Evolutionary conservation across 35 echinoderm and acorn worm genomes (phyloP).

Genomic region (Amphiura filiformis): DNA sequence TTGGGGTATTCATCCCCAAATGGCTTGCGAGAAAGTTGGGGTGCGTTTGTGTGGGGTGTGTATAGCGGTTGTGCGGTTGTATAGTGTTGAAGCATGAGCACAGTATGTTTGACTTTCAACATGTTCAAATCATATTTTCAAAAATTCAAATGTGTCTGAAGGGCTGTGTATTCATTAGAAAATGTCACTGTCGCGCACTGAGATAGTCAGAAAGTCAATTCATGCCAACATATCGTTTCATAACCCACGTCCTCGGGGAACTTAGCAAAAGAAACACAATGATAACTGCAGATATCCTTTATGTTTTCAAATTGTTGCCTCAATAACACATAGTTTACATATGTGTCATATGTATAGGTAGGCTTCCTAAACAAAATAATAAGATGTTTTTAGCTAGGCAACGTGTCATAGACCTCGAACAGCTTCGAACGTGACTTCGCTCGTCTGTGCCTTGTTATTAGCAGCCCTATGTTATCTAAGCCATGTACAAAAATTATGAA

Average conservation of each 20-base stretch:
- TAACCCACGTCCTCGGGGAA: too few species aligned
- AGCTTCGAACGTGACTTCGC: neutral
- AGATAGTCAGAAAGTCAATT: too few species aligned
- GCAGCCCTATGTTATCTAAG: slow-evolving; percentile 1
- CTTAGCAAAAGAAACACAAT: neutral
- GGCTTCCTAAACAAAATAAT: neutral
- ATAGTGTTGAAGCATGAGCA: too few species aligned
- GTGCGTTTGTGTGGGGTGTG: too few species aligned
- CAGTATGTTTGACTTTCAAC: too few species aligned
- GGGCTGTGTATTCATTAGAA: too few species aligned
- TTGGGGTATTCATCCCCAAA: too few species aligned
- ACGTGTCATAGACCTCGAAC: slow-evolving; percentile 8
- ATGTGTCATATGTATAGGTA: neutral
- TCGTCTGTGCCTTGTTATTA: neutral
- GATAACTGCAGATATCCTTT: neutral
- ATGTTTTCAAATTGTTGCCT: neutral
- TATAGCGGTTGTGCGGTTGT: neutral
- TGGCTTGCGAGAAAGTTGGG: too few species aligned
- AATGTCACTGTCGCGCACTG: too few species aligned
- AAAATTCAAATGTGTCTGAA: too few species aligned
- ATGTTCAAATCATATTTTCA: too few species aligned
- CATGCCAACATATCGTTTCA: too few species aligned
- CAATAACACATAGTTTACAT: neutral
- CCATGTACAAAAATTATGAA: slow-evolving; percentile 1
- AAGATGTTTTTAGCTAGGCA: neutral